These are phyloP conservation scores for Acronicta leporina DNA, from an alignment of 2,888 invertebrate species.

Conservation along the genomic window DNA sequence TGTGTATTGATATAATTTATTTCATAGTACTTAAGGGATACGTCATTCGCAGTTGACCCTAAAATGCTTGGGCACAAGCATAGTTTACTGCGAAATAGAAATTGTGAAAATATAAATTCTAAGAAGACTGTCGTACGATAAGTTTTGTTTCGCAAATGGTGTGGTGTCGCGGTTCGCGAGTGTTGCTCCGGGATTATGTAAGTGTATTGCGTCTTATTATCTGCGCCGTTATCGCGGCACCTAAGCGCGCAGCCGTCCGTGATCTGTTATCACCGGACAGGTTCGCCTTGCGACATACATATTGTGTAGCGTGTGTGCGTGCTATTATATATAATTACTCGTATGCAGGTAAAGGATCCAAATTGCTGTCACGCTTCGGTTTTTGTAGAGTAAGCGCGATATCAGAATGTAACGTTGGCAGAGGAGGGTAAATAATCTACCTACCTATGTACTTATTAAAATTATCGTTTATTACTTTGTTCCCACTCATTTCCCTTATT, in stretches of 20 bases:
- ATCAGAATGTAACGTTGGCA: constrained; percentile 18
- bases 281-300: constrained; percentile 73
- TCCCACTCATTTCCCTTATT: constrained; percentile 23
- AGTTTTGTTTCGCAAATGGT: constrained; percentile 48
- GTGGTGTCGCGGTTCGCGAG: constrained; percentile 46
- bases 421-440: constrained; percentile 4
- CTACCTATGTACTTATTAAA: constrained; percentile 9
- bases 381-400: constrained; percentile 24
- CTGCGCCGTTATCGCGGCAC: constrained; percentile 57
- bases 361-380: constrained; percentile 33
- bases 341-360: constrained; percentile 42
- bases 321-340: constrained; percentile 61
- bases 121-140: constrained; percentile 24
- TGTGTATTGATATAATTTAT: constrained; percentile 13
- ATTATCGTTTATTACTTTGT: constrained; percentile 27
- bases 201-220: constrained; percentile 55
- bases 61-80: constrained; percentile 5
- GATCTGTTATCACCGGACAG: constrained; percentile 74
- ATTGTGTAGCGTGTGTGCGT: constrained; percentile 65
- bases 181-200: constrained; percentile 57
- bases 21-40: constrained; percentile 10
- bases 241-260: constrained; percentile 64
- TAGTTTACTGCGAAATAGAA: constrained; percentile 19
- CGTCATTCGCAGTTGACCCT: constrained; percentile 15
- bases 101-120: constrained; percentile 21